phyloP scores from a whole-genome alignment of 2,888 invertebrate species.

The Chloromyia formosa region DNA sequence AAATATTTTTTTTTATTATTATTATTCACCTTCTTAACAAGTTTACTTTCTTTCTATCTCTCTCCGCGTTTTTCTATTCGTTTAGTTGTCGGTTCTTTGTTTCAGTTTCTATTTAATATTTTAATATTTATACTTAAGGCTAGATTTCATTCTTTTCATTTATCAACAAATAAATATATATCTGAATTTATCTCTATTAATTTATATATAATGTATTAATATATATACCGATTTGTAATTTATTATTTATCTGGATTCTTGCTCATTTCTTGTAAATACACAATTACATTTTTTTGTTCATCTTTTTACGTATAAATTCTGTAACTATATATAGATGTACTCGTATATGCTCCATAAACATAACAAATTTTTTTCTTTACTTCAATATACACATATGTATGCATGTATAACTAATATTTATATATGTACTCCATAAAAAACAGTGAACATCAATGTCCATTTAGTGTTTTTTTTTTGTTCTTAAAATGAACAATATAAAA shows the following conservation, averaged over 20 bases:
- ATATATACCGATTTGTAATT: conserved; percentile 25
- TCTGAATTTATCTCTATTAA: conserved; percentile 23
- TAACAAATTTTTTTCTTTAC: conserved; percentile 30
- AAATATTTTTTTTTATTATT: conserved; percentile 44
- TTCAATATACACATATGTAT: conserved; percentile 31
- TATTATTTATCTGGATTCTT: conserved; percentile 20
- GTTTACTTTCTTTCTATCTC: conserved; percentile 3
- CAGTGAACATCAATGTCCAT: conserved; percentile 32
- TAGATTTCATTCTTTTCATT: background rate
- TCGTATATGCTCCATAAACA: conserved; percentile 39
- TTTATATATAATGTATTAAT: conserved; percentile 30
- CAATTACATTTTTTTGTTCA: conserved; percentile 30
- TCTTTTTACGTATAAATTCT: conserved; percentile 48
- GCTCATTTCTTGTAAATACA: conserved; percentile 37
- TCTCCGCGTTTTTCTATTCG: background rate
- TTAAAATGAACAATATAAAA: conserved; percentile 42
- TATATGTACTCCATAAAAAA: conserved; percentile 36
- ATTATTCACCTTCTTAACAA: conserved; percentile 2
- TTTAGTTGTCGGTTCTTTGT: conserved; percentile 2
- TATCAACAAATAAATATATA: conserved; percentile 37
- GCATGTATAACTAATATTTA: conserved; percentile 35
- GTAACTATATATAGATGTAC: conserved; percentile 44
- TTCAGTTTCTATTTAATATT: background rate
- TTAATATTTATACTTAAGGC: background rate
- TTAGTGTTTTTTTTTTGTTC: conserved; percentile 35